A percentile compares a stretch with the other conserved stretches of the same genome.
Conservation (phyloP, 2,888 invertebrate genomes). For the Electrophaes corylata region DNA sequence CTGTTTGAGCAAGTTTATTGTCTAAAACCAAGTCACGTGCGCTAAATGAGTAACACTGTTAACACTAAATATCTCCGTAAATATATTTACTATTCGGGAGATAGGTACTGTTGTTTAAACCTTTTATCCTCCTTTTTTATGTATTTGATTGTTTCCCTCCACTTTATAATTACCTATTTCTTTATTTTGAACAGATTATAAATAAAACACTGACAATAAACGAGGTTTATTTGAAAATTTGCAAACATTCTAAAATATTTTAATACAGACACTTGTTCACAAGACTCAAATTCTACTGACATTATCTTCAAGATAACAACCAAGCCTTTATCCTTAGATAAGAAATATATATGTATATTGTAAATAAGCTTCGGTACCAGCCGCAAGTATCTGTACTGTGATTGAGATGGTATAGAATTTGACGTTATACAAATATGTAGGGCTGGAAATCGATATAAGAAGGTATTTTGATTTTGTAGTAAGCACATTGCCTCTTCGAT, state of each 20-base stretch:
- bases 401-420: constrained; percentile 42
- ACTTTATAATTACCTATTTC: not conserved
- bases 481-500: not conserved
- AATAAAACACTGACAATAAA: constrained; percentile 15
- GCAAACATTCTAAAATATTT: constrained; percentile 14
- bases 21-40: too few relatives aligned
- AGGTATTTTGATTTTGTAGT: not conserved
- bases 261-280: constrained; percentile 14
- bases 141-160: not conserved
- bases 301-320: constrained; percentile 61
- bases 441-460: not conserved
- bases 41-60: too few relatives aligned
- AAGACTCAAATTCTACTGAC: constrained; percentile 28
- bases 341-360: constrained; percentile 39
- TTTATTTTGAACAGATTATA: not conserved
- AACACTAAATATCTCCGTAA: too few relatives aligned
- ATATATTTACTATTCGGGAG: too few relatives aligned
- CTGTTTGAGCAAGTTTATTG: too few relatives aligned
- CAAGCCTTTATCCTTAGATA: constrained; percentile 60
- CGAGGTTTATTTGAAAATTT: constrained; percentile 14
- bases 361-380: constrained; percentile 11
- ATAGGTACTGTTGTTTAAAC: not conserved
- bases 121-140: not conserved
- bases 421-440: not conserved
- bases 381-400: constrained; percentile 33